Conservation (phyloP, 1,140 invertebrate genomes). For the Meteorus sp. region DNA sequence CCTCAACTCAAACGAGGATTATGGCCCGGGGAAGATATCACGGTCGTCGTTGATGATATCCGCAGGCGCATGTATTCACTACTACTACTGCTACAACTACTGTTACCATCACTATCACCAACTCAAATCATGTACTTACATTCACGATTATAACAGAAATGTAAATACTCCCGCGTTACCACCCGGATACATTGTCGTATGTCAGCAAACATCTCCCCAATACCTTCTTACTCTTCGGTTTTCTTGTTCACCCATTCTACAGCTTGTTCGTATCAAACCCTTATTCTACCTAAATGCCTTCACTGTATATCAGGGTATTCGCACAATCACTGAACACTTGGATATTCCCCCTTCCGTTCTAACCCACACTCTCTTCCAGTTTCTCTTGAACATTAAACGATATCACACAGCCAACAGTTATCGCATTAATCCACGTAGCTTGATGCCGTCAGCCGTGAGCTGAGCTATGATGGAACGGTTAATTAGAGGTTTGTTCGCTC, state of each 20-base stretch:
- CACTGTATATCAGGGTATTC: neutral
- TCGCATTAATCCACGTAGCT: neutral
- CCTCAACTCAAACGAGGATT: constrained; percentile 26
- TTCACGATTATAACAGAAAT: constrained; percentile 40
- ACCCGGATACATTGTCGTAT: constrained; percentile 19
- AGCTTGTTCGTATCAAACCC: no score
- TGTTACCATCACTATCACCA: constrained; percentile 9
- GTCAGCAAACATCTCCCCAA: neutral
- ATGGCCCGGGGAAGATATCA: no score
- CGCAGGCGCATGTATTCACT: no score
- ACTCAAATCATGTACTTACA: constrained; percentile 27
- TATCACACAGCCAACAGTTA: constrained; percentile 1
- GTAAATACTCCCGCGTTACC: constrained; percentile 38
- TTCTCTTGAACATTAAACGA: constrained; percentile 18
- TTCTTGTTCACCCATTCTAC: no score
- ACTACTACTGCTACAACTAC: constrained; percentile 4
- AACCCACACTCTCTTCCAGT: neutral
- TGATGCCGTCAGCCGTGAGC: constrained; percentile 11
- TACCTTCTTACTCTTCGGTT: neutral
- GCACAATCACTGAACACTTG: no score
- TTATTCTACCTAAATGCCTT: neutral
- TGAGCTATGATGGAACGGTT: constrained; percentile 14
- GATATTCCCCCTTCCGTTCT: no score
- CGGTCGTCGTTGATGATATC: constrained; percentile 23
- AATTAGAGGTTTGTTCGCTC: constrained; percentile 9